Base-by-base conservation (phyloP, 1,140 invertebrate species). In the Sarcophaga bullata region DNA sequence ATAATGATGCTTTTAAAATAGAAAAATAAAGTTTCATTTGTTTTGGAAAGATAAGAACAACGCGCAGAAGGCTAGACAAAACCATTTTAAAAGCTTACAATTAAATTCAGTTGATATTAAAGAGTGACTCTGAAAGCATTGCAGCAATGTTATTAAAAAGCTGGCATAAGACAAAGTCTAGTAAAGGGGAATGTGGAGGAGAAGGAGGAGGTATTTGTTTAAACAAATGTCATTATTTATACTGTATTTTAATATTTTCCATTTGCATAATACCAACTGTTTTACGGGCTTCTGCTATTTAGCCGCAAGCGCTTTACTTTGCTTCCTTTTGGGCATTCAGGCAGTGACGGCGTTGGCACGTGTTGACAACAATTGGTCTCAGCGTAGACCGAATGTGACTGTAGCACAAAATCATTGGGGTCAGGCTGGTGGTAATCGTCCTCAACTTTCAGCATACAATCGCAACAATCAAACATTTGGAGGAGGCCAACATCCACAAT, bases 331-430 rank as follows among this genome's bases (percentile, higher is more conserved):
- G 17, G n/a, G 62, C 9, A 68, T 68, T 8, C 8, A 19, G 6
- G 4, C n/a, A 4, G 19, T 19, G 9, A 17, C 62, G 2, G 62
- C 62, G 9, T 68, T 68, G 62, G 62, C 62, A 68, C 62, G 62
- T 68, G 62, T 68, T 19, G 62, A 68, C 62, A 68, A 58, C n/a
- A 58, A 68, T 68, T 68, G 62, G 62, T 68, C 62, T 25, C 62
- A 68, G 7, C 17, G 17, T 4, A 6, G 62, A 68, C 62, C 62
- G 19, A 68, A 68, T 9, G 7, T 19, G 17, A 68, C 62, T 5
- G 62, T 68, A 17, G n/a, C 17, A 8, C 62, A 68, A 68, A 68
- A 68, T 68, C 62, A 68, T 9, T 8, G 62, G 62, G 62, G 62
- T 19, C 62, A 68, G 19, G 62, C 62, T 68, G 17, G 17, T 25